Evolutionary conservation across 2,113 vertebrate species (phyloP).

Genomic region (Pangasianodon hypophthalmus): DNA sequence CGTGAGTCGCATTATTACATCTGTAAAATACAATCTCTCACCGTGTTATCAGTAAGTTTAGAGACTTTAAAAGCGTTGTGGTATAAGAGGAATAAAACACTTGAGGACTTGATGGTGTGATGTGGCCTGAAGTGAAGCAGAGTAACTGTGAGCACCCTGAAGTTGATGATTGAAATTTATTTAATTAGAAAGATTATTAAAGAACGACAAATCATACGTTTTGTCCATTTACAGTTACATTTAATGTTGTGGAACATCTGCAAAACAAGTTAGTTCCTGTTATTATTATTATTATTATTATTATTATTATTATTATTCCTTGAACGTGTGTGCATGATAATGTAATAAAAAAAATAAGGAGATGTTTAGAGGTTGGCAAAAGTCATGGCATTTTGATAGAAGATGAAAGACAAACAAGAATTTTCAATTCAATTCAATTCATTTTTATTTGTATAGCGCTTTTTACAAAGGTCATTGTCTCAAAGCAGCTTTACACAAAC

Average conservation of each 20-base stretch:
- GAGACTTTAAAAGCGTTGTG: not conserved
- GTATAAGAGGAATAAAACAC: not conserved
- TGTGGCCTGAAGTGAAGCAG: not conserved
- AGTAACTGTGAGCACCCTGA: not conserved
- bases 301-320: not conserved
- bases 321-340: not conserved
- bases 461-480: too few species aligned
- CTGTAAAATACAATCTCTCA: not conserved
- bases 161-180: too few species aligned
- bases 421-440: too few species aligned
- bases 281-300: not conserved
- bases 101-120: not conserved
- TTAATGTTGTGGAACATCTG: too few species aligned
- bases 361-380: not conserved
- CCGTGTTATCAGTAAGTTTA: not conserved
- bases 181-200: too few species aligned
- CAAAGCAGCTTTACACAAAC: too few species aligned
- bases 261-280: not conserved
- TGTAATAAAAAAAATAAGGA: not conserved
- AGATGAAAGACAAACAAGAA: not conserved
- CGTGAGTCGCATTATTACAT: slow-evolving; percentile 43
- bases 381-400: too few species aligned
- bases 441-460: too few species aligned
- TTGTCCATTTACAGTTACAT: too few species aligned
- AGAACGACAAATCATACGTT: not conserved